phyloP scores from a whole-genome alignment of 1,140 invertebrate genomes.

The Bactericera cockerelli region DNA sequence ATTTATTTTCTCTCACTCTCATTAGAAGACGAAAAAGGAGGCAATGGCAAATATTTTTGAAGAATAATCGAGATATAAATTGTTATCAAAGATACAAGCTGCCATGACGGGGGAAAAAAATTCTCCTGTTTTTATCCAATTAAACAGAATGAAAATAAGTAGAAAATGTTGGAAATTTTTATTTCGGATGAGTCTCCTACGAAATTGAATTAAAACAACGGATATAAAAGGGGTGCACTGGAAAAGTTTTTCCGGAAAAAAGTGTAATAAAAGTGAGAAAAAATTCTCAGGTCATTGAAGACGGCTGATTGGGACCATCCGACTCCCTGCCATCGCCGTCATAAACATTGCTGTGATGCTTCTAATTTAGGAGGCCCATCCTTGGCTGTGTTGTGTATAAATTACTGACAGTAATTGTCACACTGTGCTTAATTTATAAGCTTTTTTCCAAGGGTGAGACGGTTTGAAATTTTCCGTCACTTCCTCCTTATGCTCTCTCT shows the following conservation, averaged over 20 bases:
- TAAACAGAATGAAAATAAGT: too few species aligned
- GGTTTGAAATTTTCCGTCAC: neutral
- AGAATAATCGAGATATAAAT: too few species aligned
- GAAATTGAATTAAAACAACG: constrained; percentile 7
- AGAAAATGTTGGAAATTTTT: too few species aligned
- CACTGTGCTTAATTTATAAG: constrained; percentile 2
- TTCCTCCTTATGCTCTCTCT: neutral
- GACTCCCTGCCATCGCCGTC: neutral
- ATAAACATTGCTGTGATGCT: neutral
- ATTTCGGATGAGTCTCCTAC: neutral
- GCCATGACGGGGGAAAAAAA: too few species aligned
- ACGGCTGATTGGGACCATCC: neutral
- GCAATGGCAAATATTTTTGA: too few species aligned
- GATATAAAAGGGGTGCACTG: neutral
- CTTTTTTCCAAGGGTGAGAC: neutral
- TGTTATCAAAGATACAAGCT: too few species aligned
- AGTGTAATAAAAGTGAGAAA: constrained; percentile 3
- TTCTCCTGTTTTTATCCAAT: too few species aligned
- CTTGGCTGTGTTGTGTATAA: neutral
- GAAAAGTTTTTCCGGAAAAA: neutral
- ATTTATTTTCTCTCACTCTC: too few species aligned
- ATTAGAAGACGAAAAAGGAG: too few species aligned
- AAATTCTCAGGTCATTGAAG: constrained; percentile 6
- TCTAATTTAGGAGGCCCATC: constrained; percentile 3
- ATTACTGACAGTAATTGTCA: constrained; percentile 8